Evolutionary conservation across 2,888 invertebrate genomes (phyloP).

Genomic region (Malthinus flaveolus): DNA sequence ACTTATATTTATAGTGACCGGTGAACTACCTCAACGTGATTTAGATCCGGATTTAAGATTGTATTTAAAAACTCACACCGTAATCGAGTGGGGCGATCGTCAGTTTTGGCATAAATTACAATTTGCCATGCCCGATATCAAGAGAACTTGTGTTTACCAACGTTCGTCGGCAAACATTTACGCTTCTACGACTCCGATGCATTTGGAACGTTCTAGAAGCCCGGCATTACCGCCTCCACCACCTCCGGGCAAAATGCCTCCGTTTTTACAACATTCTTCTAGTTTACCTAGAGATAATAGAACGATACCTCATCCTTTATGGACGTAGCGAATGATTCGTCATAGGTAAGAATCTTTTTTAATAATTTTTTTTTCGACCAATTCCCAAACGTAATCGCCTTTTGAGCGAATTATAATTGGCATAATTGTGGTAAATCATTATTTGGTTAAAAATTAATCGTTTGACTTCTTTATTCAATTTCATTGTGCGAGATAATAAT

Average conservation of each 20-base stretch:
- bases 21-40: conserved; percentile 85
- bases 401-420: not conserved
- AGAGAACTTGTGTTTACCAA: conserved; percentile 65
- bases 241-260: conserved; percentile 64
- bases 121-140: conserved; percentile 85
- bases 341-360: conserved; percentile 59
- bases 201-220: conserved; percentile 59
- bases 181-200: conserved; percentile 61
- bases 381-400: not conserved
- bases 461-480: not conserved
- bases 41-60: conserved; percentile 88
- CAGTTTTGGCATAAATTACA: conserved; percentile 96
- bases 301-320: conserved; percentile 71
- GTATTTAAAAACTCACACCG: conserved; percentile 88
- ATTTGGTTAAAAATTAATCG: too few species aligned
- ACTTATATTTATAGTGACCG: conserved; percentile 87
- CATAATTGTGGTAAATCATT: too few species aligned
- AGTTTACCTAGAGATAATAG: conserved; percentile 56
- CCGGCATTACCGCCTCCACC: conserved; percentile 64
- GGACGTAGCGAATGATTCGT: conserved; percentile 78
- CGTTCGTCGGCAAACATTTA: conserved; percentile 73
- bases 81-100: conserved; percentile 92
- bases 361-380: not conserved
- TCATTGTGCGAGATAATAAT: not conserved
- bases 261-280: conserved; percentile 56